Evolutionary conservation across 2,888 invertebrate genomes (phyloP), one percentile per base, ranked within the genome.

Genomic region (Andricus curvator): DNA sequence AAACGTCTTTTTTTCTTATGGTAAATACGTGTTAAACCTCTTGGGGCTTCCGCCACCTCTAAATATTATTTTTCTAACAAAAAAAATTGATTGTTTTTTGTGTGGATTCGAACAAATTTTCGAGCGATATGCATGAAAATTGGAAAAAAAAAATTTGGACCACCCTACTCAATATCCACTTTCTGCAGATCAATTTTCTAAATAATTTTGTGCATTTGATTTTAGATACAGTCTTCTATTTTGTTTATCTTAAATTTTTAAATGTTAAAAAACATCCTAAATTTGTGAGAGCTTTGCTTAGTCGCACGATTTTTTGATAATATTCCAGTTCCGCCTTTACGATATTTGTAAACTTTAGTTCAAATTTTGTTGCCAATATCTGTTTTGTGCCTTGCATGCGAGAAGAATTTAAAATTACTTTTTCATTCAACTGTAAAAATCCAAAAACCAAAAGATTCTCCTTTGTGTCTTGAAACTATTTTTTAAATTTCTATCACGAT

Each of bases 261-360:
- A 56, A n/a, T 56, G 3, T 17, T n/a, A 25, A 62, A 15, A 62
- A 62, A 25, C 4, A 15, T 65, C 8, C 13, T 11, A 22, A 13
- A 66, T 66, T 66, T 66, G 8, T n/a, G 25, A 41, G n/a, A 66
- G 20, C 37, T 41, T n/a, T 20, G 56, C 74, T 33, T 33, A 33
- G n/a, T 74, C 11, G 74, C 74, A 74, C 74, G 74, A 74, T 25
- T 74, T 33, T 56, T 29, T n/a, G 9, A 70, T n/a, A 6, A 17
- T 11, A 20, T 51, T 65, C 20, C 17, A 37, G 20, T 74, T 74
- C 20, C 20, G 33, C 70, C 33, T 20, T 20, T n/a, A 4, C 20
- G 37, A 37, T 62, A 25, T 22, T 68, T 68, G 17, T 25, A 17
- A 48, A 68, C 6, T 44, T 44, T n/a, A 2, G 1, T 44, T 68